A percentile compares a stretch with the other conserved stretches of the same genome.
Conservation (phyloP, 2,113 vertebrate genomes). For the Leptobrachium leishanense region DNA sequence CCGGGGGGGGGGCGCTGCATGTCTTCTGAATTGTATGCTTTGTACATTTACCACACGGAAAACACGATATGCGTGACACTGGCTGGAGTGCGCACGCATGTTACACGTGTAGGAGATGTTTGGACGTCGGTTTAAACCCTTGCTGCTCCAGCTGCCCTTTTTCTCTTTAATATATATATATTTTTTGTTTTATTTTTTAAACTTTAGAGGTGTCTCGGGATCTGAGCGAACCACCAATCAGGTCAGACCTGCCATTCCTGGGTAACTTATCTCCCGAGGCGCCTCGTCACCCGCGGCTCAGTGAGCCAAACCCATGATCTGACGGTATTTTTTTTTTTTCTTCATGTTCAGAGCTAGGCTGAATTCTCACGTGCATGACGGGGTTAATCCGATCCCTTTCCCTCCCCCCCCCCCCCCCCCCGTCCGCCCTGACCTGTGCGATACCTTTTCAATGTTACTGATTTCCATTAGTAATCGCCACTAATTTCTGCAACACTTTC, state of each 20-base stretch:
- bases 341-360: conserved; percentile 11
- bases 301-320: neutral
- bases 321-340: conserved; percentile 30
- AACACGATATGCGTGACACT: conserved; percentile 23
- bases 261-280: conserved; percentile 23
- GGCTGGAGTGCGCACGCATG: conserved; percentile 38
- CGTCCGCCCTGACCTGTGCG: neutral
- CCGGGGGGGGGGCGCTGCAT: conserved; percentile 23
- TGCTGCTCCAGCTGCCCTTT: conserved; percentile 17
- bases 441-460: neutral
- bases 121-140: conserved; percentile 19
- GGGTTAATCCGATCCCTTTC: neutral
- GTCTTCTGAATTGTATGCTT: conserved; percentile 25
- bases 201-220: conserved; percentile 12
- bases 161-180: neutral
- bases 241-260: neutral
- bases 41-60: conserved; percentile 32
- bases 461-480: neutral
- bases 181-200: neutral
- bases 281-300: conserved; percentile 1
- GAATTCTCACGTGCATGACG: conserved; percentile 10
- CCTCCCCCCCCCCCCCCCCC: neutral
- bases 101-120: conserved; percentile 26
- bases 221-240: conserved; percentile 2
- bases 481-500: neutral